Evolutionary conservation across 2,113 vertebrate genomes (phyloP).

Genomic region (Grus americana): DNA sequence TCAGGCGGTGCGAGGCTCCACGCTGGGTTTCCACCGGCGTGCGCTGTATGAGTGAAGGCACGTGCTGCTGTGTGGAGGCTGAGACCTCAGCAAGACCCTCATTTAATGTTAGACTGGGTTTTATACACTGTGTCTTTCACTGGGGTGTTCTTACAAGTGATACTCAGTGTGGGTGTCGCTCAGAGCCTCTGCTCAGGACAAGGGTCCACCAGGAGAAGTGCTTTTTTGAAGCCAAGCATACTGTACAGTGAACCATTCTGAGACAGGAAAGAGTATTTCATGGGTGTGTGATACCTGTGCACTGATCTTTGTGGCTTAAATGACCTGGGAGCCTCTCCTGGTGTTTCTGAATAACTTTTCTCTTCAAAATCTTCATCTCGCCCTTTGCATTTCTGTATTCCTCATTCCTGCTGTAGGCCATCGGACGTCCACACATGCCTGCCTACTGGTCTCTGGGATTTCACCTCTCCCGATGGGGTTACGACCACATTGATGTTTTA

Average conservation of each 20-base stretch:
- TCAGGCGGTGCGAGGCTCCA: background rate
- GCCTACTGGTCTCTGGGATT: conserved; percentile 90
- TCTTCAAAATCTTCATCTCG: background rate
- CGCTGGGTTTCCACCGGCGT: fast-evolving
- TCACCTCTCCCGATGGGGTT: conserved; percentile 86
- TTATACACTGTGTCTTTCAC: fast-evolving
- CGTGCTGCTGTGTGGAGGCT: background rate
- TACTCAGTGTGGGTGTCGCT: background rate
- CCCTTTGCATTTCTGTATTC: background rate
- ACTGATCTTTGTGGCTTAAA: background rate
- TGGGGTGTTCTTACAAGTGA: background rate
- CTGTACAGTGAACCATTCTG: background rate
- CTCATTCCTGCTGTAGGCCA: conserved; percentile 21
- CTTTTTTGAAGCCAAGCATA: background rate
- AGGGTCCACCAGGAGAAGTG: background rate
- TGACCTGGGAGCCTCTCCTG: background rate
- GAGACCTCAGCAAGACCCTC: background rate
- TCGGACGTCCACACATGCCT: conserved; percentile 84
- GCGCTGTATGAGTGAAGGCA: fast-evolving
- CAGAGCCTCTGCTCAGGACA: background rate
- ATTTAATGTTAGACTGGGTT: background rate
- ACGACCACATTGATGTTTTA: conserved; percentile 76
- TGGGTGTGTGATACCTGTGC: background rate
- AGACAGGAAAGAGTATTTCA: background rate
- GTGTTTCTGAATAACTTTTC: background rate